Percentiles rank a stretch among this genome's conserved stretches.
phyloP scores from a whole-genome alignment of 2,113 vertebrate species.

The Dicentrarchus labrax region DNA sequence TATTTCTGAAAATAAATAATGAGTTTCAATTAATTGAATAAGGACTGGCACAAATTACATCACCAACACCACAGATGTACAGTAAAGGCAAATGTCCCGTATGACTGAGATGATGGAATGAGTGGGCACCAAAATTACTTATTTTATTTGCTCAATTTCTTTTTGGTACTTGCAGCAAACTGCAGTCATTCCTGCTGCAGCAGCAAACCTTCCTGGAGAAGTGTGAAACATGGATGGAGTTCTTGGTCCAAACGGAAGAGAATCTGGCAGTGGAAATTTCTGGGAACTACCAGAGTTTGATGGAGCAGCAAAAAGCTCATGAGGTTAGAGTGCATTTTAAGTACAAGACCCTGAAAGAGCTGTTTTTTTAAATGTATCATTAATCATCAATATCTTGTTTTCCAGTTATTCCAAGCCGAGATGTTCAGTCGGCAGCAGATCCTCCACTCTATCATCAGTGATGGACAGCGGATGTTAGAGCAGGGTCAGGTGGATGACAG shows the following conservation, averaged over 20 bases:
- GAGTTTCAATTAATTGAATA: neutral
- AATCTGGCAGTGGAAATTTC: constrained; percentile 95
- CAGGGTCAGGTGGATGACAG: constrained; percentile 99
- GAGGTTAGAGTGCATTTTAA: constrained; percentile 83
- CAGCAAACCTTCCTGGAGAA: constrained; percentile 99
- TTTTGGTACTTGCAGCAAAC: constrained; percentile 86
- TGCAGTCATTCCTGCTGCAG: constrained; percentile 95
- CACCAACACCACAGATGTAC: neutral
- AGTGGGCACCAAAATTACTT: neutral
- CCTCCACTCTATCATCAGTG: constrained; percentile 95
- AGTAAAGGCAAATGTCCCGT: neutral
- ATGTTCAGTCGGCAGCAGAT: constrained; percentile 99
- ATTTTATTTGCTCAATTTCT: neutral
- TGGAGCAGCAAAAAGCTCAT: constrained; percentile 95
- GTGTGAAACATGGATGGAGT: constrained; percentile 99
- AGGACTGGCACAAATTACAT: neutral
- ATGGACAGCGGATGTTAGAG: constrained; percentile 95
- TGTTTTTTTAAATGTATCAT: neutral
- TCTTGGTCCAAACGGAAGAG: constrained; percentile 94
- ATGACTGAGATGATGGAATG: neutral
- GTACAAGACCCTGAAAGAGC: rapidly evolving
- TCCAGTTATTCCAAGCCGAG: constrained; percentile 97
- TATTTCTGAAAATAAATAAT: neutral
- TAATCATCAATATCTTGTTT: neutral
- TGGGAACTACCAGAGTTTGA: constrained; percentile 93